Conservation (phyloP, 1,140 invertebrate species). For the Lethrus apterus region DNA sequence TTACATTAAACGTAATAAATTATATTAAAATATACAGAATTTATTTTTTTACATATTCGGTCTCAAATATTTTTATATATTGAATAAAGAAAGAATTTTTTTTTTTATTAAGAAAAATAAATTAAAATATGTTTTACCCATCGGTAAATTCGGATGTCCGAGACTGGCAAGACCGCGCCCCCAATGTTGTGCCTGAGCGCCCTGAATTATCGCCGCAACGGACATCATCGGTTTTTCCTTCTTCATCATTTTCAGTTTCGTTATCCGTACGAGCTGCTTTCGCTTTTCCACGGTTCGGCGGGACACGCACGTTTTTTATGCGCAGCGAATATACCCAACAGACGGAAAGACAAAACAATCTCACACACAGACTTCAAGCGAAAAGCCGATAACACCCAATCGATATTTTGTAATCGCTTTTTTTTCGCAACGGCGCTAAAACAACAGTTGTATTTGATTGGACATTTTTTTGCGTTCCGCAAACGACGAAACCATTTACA, state of each 20-base stretch:
- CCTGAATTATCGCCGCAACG: conserved; percentile 69
- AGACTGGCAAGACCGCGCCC: conserved; percentile 43
- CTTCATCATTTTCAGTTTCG: conserved; percentile 55
- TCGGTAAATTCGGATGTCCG: conserved; percentile 29
- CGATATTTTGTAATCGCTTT: neutral
- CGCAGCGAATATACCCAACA: neutral
- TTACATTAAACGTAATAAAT: no score
- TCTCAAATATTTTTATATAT: no score
- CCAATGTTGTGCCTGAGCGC: conserved; percentile 54
- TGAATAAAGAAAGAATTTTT: no score
- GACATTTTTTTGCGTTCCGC: no score
- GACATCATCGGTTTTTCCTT: conserved; percentile 80
- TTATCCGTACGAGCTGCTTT: neutral
- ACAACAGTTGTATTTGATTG: no score
- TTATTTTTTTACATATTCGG: no score
- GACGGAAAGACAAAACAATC: neutral
- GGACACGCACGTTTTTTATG: no score
- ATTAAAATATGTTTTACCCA: conserved; percentile 30
- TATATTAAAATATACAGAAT: no score
- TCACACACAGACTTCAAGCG: neutral
- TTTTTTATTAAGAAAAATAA: neutral
- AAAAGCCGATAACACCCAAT: neutral
- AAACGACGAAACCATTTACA: no score
- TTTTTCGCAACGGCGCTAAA: neutral
- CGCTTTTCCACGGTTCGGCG: neutral